Evolutionary conservation across 2,888 invertebrate species (phyloP), one percentile per base, ranked within the genome.

Genomic region (Euplexia lucipara): DNA sequence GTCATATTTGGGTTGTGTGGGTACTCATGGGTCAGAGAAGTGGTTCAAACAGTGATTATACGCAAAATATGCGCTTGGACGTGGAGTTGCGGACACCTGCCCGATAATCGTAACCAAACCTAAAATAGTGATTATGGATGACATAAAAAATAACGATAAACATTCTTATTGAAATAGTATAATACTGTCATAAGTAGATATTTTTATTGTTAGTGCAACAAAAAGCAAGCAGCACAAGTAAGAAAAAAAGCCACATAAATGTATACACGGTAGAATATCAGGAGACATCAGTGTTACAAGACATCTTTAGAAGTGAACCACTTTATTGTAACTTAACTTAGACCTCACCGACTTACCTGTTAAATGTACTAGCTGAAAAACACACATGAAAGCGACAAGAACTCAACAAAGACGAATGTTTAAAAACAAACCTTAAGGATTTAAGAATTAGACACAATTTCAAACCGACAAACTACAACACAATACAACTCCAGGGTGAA

Each of bases 191-290:
- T n/a, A n/a, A n/a, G n/a, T n/a, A n/a, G 1, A 20, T 42, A 12
- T 10, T 6, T 22, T 30, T 44, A 14, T 16, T 45, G 12, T 66
- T 69, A 66, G 59, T 69, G 47, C 59, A 68, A 30, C 22, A 62
- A 30, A 60, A 70, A 62, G 47, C 68, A 62, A 70, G 62, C 47
- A 12, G 22, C 22, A 32, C 70, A 58, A 20, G 9, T 30, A 35
- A 47, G n/a, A 47, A 52, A 60, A 41, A 39, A 47, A 41, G 35
- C 34, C 47, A 47, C 20, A 51, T 20, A 18, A 51, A 32, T 34
- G 42, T 3, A 53, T 4, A 39, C 20, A 65, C 30, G 16, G 6
- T 20, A 48, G 12, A 41, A 48, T 12, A n/a, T 32, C 3, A n/a
- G n/a, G 2, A 62, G 1, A 26, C 4, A 32, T 10, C 0, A 41